Evolutionary conservation across 2,113 vertebrate genomes (phyloP).

Genomic region (Psettodes erumei): DNA sequence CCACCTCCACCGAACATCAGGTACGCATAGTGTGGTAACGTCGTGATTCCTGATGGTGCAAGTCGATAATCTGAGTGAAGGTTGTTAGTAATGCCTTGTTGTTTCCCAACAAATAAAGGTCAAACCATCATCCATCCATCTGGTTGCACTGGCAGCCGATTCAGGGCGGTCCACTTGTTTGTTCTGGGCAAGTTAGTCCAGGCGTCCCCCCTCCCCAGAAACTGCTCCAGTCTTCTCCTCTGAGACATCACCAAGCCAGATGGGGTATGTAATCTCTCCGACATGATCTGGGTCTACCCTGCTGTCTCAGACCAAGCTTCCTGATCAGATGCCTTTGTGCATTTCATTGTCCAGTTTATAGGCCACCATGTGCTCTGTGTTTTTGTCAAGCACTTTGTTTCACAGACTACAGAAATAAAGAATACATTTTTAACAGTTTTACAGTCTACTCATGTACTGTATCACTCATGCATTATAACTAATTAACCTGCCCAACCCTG

Average conservation of each 20-base stretch:
- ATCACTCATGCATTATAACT: conserved; percentile 9
- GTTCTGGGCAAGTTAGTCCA: neutral
- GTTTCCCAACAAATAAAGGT: no score
- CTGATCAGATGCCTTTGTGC: no score
- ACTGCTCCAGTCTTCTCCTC: neutral
- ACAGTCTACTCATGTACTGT: neutral
- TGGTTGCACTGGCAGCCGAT: no score
- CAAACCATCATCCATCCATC: no score
- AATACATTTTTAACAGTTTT: neutral
- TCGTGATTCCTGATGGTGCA: neutral
- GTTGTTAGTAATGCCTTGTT: no score
- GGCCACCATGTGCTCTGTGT: no score
- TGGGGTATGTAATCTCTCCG: neutral
- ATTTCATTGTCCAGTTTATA: no score
- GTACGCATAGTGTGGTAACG: neutral
- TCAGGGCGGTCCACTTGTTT: no score
- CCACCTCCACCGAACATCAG: neutral
- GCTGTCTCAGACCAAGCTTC: no score
- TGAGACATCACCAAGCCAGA: neutral
- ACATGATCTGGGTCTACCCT: neutral
- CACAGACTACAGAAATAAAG: neutral
- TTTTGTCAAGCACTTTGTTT: neutral
- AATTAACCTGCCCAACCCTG: conserved; percentile 6
- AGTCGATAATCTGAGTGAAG: neutral
- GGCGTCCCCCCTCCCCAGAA: neutral